A percentile compares a stretch with the other conserved stretches of the same genome.
Conservation (phyloP, 1,140 invertebrate genomes). For the Zaprionus camerounensis region DNA sequence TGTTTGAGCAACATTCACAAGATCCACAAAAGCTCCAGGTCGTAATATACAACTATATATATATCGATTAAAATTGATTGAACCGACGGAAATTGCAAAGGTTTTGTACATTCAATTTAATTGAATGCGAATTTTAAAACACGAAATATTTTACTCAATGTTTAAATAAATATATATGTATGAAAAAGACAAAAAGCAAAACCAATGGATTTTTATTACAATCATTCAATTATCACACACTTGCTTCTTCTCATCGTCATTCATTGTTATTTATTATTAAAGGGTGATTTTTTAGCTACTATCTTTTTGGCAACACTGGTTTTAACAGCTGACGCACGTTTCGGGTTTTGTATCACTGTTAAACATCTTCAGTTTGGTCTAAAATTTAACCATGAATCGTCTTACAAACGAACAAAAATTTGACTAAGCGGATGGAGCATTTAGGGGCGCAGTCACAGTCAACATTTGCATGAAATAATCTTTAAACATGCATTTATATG, state of each 20-base stretch:
- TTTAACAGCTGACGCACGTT: too few species aligned
- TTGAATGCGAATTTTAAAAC: constrained; percentile 49
- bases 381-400: too few species aligned
- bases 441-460: too few species aligned
- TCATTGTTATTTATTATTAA: neutral
- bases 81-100: constrained; percentile 20
- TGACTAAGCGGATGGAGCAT: too few species aligned
- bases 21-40: neutral
- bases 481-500: too few species aligned
- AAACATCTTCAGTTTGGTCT: too few species aligned
- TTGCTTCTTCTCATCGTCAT: neutral
- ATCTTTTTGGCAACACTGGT: too few species aligned
- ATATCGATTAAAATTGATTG: constrained; percentile 2
- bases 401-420: too few species aligned
- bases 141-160: constrained; percentile 49
- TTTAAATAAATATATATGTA: constrained; percentile 50
- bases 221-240: neutral
- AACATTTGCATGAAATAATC: too few species aligned
- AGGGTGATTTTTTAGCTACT: too few species aligned
- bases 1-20: neutral
- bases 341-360: too few species aligned
- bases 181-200: neutral
- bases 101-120: constrained; percentile 56
- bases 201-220: neutral
- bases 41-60: neutral